Conservation (phyloP, 2,888 invertebrate species). For the Heteropelma amictum region DNA sequence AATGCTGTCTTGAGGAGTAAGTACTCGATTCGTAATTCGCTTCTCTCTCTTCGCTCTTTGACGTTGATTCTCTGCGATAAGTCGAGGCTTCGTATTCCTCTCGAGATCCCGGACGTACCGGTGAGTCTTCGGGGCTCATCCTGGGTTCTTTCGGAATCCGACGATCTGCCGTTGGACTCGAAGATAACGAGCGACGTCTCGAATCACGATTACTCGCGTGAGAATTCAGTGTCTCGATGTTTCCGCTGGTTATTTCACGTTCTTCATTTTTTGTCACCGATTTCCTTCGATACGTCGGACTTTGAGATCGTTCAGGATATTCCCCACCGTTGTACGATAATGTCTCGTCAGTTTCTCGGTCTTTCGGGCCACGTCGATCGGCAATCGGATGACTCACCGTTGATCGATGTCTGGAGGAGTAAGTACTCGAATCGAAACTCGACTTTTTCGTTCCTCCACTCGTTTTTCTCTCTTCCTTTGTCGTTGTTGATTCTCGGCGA, state of each 20-base stretch:
- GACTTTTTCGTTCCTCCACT: background rate
- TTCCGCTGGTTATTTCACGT: background rate
- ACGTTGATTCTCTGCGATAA: slow-evolving; percentile 17
- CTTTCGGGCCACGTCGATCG: background rate
- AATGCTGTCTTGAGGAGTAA: slow-evolving; percentile 19
- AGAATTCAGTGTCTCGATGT: background rate
- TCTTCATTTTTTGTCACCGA: background rate
- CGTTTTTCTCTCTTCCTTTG: background rate
- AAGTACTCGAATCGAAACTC: slow-evolving; percentile 31
- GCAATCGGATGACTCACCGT: background rate
- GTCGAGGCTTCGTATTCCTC: slow-evolving; percentile 9
- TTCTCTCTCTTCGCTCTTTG: background rate
- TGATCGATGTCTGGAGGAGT: background rate
- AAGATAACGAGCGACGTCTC: background rate
- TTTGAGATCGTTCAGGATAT: slow-evolving; percentile 2
- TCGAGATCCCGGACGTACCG: slow-evolving; percentile 24
- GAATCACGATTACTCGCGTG: background rate
- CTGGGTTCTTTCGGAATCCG: background rate
- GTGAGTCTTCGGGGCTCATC: background rate
- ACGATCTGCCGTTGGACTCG: background rate
- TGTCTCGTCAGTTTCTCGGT: background rate
- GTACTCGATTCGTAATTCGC: slow-evolving; percentile 30
- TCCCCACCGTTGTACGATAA: too few species aligned
- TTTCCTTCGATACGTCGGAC: background rate
- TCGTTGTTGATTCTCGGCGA: slow-evolving; percentile 11